These are phyloP conservation scores for Macrostomum lignano DNA, from an alignment of 1,140 invertebrate genomes.

Conservation along the genomic window DNA sequence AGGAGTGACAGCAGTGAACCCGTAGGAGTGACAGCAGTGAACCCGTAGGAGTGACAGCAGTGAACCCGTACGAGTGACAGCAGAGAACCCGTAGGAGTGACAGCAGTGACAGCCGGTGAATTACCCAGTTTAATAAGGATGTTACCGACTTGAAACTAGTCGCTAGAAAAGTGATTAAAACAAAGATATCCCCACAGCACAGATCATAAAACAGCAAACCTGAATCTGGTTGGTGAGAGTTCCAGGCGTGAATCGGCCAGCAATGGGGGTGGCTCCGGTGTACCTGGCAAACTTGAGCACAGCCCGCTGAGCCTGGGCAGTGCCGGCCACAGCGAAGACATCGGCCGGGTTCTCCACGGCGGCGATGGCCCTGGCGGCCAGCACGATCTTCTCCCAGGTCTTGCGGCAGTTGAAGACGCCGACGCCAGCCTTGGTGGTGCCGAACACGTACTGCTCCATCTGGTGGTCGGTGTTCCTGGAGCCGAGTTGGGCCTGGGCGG, in stretches of 20 bases:
- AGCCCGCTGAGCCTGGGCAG: conserved; percentile 76
- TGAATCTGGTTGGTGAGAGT: conserved; percentile 82
- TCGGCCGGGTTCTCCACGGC: conserved; percentile 89
- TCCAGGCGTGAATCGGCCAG: conserved; percentile 93
- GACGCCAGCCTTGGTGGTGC: conserved; percentile 57
- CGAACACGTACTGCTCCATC: conserved; percentile 74
- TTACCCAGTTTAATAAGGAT: too few species aligned
- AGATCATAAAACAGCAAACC: too few species aligned
- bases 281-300: conserved; percentile 92
- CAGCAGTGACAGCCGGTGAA: too few species aligned
- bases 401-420: conserved; percentile 79
- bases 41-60: too few species aligned
- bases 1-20: too few species aligned
- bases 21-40: too few species aligned
- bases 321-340: conserved; percentile 75
- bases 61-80: too few species aligned
- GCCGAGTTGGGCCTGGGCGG: conserved; percentile 67
- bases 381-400: conserved; percentile 85
- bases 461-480: conserved; percentile 75
- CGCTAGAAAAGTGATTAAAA: too few species aligned
- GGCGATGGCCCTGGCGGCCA: conserved; percentile 84
- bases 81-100: too few species aligned
- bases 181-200: too few species aligned
- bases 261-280: conserved; percentile 85
- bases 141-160: too few species aligned